Evolutionary conservation across 2,113 vertebrate genomes (phyloP).

Genomic region (Carettochelys insculpta): DNA sequence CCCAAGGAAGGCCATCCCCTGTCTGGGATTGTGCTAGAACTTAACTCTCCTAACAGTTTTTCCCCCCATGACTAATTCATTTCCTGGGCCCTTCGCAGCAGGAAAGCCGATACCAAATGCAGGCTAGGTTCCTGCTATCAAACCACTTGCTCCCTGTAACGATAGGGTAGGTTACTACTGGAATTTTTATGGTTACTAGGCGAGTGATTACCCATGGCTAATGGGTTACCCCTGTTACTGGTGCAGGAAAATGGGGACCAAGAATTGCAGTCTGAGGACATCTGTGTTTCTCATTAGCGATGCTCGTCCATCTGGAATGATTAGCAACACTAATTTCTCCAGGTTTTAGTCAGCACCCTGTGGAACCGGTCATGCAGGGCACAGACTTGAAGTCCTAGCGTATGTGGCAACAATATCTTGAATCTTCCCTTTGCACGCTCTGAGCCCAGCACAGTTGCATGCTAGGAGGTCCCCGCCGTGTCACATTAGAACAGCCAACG

Average conservation of each 20-base stretch:
- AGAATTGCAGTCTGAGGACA: not conserved
- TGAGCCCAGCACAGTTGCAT: not conserved
- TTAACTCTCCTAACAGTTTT: not conserved
- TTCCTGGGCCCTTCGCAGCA: not conserved
- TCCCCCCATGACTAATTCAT: not conserved
- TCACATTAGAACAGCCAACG: not conserved
- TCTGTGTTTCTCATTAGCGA: not conserved
- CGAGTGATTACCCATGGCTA: constrained; percentile 3
- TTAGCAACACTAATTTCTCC: constrained; percentile 36
- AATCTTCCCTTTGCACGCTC: not conserved
- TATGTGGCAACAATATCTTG: not conserved
- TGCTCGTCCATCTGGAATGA: constrained; percentile 27
- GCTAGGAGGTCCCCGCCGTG: not conserved
- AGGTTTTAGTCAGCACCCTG: constrained; percentile 9
- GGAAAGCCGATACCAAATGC: accelerated
- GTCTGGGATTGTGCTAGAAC: accelerated
- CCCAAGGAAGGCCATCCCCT: not conserved
- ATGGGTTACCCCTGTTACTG: not conserved
- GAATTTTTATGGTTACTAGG: not conserved
- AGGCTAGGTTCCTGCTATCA: accelerated
- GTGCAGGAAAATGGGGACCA: constrained; percentile 23
- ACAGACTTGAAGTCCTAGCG: not conserved
- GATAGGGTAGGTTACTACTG: accelerated
- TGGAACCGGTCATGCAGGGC: not conserved
- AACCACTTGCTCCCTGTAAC: not conserved